A percentile compares a stretch with the other conserved stretches of the same genome.
These are phyloP conservation scores for Aplodontia rufa DNA, from an alignment of 2,113 vertebrate genomes.

Conservation along the genomic window DNA sequence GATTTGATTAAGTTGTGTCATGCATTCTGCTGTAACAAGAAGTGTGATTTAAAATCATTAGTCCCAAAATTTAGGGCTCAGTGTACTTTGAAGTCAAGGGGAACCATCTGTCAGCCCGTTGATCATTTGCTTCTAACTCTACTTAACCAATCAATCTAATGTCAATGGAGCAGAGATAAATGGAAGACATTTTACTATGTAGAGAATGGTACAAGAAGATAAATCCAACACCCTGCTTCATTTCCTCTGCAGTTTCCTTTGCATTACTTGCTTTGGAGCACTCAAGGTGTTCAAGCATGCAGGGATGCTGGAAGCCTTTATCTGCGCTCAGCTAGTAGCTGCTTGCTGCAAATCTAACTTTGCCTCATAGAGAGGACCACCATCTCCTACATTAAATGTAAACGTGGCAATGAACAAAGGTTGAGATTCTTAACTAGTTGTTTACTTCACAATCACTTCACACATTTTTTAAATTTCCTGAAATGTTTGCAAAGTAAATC, in stretches of 20 bases:
- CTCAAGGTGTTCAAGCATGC: conserved; percentile 78
- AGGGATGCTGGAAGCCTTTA: conserved; percentile 17
- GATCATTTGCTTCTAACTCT: conserved; percentile 81
- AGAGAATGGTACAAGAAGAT: conserved; percentile 81
- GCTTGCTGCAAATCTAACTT: not conserved
- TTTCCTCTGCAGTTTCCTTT: conserved; percentile 82
- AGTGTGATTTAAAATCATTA: conserved; percentile 80
- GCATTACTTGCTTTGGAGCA: conserved; percentile 77
- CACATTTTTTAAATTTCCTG: not conserved
- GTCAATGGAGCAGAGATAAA: conserved; percentile 82
- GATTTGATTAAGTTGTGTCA: conserved; percentile 65
- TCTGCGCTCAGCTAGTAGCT: not conserved
- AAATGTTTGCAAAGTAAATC: conserved; percentile 51
- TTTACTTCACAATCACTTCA: conserved; percentile 33
- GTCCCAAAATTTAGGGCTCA: conserved; percentile 69
- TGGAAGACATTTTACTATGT: conserved; percentile 77
- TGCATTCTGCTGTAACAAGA: conserved; percentile 69
- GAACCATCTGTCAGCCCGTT: conserved; percentile 81
- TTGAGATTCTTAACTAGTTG: not conserved
- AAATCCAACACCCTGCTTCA: conserved; percentile 80
- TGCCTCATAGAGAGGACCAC: not conserved
- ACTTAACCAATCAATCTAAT: conserved; percentile 82
- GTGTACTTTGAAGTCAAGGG: conserved; percentile 80
- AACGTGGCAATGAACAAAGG: conserved; percentile 47
- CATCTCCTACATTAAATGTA: conserved; percentile 23